Base-by-base conservation (phyloP, 2,888 invertebrate genomes). In the Himalopsyche japonica region DNA sequence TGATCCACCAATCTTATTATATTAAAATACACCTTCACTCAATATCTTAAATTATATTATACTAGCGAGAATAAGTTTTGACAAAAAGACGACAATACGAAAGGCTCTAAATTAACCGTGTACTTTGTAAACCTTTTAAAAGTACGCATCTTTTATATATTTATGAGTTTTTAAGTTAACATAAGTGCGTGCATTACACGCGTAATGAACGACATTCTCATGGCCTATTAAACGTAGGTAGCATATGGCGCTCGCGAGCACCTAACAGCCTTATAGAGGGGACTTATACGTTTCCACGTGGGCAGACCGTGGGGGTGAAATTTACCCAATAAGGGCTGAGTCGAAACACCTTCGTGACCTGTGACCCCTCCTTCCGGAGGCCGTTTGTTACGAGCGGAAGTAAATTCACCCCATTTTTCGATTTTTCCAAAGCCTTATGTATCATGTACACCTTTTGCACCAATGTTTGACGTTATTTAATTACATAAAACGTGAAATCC, bases 291-390 rank as follows among this genome's bases (percentile, higher is more conserved):
- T 43, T 47, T 57, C 32, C 76, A 78, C 64, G 64, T 82, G 80
- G 77, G 81, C 83, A 83, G 83, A 83, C 79, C 79, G 79, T n/a
- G 64, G 80, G 85, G 79, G 79, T 49, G 77, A 43, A 43, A 34
- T 64, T 20, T 49, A 49, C 34, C 85, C 85, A 85, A 83, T 85
- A 30, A 81, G 77, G 48, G 34, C 76, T 43, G 81, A n/a, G 79
- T 32, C 37, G 83, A 81, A 81, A 81, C 83, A 83, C 85, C 83
- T 81, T 79, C 43, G 82, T 37, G 70, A 83, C 84, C 87, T 80
- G 34, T 85, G 86, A 87, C 83, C 87, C 87, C 85, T 83, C 84
- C 86, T 85, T 86, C 86, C 86, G 86, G 84, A 27, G 57, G 57
- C 24, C 57, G 57, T 57, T 57, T 57, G 43, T 27, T 43, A 34